phyloP scores from a whole-genome alignment of 2,888 invertebrate species.

The Dryobota labecula region DNA sequence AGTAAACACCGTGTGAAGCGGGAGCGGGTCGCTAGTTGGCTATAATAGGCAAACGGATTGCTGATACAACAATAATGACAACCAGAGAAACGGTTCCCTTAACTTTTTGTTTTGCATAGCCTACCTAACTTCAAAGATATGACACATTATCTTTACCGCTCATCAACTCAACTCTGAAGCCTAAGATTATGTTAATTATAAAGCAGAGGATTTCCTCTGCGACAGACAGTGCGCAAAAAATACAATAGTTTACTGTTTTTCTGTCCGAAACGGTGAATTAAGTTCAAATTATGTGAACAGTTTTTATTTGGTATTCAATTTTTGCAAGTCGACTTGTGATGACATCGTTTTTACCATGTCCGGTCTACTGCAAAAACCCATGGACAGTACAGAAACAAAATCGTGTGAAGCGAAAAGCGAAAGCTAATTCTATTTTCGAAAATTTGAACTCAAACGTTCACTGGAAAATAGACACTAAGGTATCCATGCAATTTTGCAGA shows the following conservation, averaged over 20 bases:
- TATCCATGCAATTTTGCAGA: too few relatives aligned
- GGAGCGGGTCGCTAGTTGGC: too few relatives aligned
- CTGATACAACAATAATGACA: not conserved
- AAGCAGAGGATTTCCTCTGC: conserved; percentile 43
- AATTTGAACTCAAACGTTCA: too few relatives aligned
- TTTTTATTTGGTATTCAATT: conserved; percentile 12
- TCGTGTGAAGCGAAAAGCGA: too few relatives aligned
- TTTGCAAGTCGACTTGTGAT: not conserved
- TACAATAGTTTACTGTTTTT: conserved; percentile 43
- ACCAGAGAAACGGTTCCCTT: not conserved
- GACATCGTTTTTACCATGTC: not conserved
- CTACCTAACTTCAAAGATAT: not conserved
- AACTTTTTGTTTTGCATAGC: not conserved
- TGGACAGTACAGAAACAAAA: too few relatives aligned
- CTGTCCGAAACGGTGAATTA: conserved; percentile 31
- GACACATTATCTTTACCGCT: not conserved
- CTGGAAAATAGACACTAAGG: too few relatives aligned
- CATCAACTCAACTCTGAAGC: conserved; percentile 1
- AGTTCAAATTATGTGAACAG: conserved; percentile 15
- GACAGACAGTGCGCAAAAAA: conserved; percentile 49
- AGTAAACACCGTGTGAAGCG: too few relatives aligned
- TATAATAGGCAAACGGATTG: not conserved
- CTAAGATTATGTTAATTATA: conserved; percentile 4
- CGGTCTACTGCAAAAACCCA: too few relatives aligned
- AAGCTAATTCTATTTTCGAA: too few relatives aligned